Evolutionary conservation across 2,888 invertebrate genomes (phyloP), one percentile per base, ranked within the genome.

Genomic region (Salticus scenicus): DNA sequence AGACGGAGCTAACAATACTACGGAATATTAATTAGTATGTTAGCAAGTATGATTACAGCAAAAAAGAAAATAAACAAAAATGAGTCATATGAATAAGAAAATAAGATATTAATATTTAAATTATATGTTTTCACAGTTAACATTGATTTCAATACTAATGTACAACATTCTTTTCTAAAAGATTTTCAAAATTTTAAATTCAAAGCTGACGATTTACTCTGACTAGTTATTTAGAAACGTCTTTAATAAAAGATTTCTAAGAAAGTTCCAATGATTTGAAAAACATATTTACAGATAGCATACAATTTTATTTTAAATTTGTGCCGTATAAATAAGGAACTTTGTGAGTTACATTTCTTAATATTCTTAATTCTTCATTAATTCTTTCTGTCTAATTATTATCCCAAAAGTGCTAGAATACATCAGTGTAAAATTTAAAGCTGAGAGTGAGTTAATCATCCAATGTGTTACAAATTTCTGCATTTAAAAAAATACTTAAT

Each of bases 371-470:
- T 24, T 57, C 24, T 57, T n/a, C n/a, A n/a, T n/a, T n/a, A n/a
- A n/a, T n/a, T n/a, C n/a, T n/a, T n/a, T n/a, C n/a, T 57, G 24
- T 5, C 47, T 57, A 57, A 12, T 24, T 57, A 24, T 57, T 57
- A 57, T 1, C 24, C 17, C 57, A 57, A 57, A 57, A 57, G 57
- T 57, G 57, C 57, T 57, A 57, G 24, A 57, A 57, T 57, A 24
- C 57, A 24, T 5, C 4, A 57, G 47, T 2, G 17, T 10, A 47
- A 17, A 17, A 57, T 17, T 57, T 57, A 12, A 24, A 20, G 57
- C 57, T 24, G 7, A 17, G 5, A 57, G 57, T 57, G 57, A 24
- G 20, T 24, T 57, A 57, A 24, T 24, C 24, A n/a, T 57, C 24
- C 57, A 57, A 57, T 57, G 24, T 24, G 2, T 57, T 4, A 57